phyloP scores from a whole-genome alignment of 2,888 invertebrate genomes.

The Euproctis similis region DNA sequence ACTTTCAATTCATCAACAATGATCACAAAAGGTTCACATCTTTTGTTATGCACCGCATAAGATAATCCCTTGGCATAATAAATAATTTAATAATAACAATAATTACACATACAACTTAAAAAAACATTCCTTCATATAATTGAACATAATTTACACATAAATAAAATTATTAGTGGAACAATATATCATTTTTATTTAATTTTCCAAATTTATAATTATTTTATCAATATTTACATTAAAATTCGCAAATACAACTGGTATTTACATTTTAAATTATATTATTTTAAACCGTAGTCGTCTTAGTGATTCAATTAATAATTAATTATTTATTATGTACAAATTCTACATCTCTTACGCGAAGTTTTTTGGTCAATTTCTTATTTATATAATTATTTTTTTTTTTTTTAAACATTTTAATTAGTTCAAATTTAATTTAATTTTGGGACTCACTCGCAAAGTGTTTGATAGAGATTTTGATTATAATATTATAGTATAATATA shows the following conservation, averaged over 20 bases:
- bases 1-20: constrained; percentile 72
- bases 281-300: constrained; percentile 48
- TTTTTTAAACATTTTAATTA: too few species aligned
- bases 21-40: constrained; percentile 68
- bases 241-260: constrained; percentile 66
- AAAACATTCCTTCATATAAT: constrained; percentile 42
- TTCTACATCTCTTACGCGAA: constrained; percentile 56
- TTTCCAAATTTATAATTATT: too few species aligned
- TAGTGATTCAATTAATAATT: constrained; percentile 41
- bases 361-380: constrained; percentile 72
- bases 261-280: constrained; percentile 58
- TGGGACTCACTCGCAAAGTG: constrained; percentile 33
- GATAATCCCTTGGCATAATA: constrained; percentile 63
- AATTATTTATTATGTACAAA: constrained; percentile 55
- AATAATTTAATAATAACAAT: too few species aligned
- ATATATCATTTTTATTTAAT: constrained; percentile 39
- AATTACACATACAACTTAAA: constrained; percentile 58
- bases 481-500: constrained; percentile 12
- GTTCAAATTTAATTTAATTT: constrained; percentile 35
- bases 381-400: constrained; percentile 40
- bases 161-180: constrained; percentile 62
- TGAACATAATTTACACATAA: constrained; percentile 54
- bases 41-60: constrained; percentile 67
- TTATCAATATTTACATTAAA: constrained; percentile 60
- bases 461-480: constrained; percentile 18